Evolutionary conservation across 2,113 vertebrate species (phyloP).

Genomic region (Ailurus styani): DNA sequence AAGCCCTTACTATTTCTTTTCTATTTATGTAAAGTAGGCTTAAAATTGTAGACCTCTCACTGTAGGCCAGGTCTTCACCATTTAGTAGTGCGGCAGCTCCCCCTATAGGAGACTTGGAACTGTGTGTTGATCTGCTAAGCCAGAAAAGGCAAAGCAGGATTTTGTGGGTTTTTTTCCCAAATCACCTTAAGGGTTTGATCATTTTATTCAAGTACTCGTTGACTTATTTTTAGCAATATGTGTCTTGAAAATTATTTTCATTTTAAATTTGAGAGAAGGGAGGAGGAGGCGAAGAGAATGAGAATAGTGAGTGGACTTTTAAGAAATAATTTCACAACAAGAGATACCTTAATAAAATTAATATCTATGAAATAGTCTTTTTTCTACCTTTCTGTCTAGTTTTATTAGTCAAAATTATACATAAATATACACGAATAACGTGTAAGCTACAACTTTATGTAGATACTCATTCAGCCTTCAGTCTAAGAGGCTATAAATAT

Average conservation of each 20-base stretch:
- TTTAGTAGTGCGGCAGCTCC: constrained; percentile 50
- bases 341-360: neutral
- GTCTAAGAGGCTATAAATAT: neutral
- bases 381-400: neutral
- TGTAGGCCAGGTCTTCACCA: neutral
- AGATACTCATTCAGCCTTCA: neutral
- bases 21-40: constrained; percentile 45
- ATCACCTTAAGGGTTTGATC: neutral
- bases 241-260: neutral
- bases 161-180: neutral
- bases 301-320: neutral
- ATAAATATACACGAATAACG: neutral
- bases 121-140: neutral
- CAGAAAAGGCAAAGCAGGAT: neutral
- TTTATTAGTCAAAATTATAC: neutral
- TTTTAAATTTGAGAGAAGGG: neutral
- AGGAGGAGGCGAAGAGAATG: neutral
- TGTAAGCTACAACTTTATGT: neutral
- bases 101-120: constrained; percentile 54
- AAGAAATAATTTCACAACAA: neutral
- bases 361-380: neutral
- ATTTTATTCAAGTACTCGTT: neutral
- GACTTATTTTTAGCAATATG: neutral
- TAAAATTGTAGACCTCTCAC: constrained; percentile 26
- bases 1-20: constrained; percentile 59